These are phyloP conservation scores for Dysidea cf. avara DNA, from an alignment of 37 sponge, comb jelly and placozoan genomes.

Conservation along the genomic window DNA sequence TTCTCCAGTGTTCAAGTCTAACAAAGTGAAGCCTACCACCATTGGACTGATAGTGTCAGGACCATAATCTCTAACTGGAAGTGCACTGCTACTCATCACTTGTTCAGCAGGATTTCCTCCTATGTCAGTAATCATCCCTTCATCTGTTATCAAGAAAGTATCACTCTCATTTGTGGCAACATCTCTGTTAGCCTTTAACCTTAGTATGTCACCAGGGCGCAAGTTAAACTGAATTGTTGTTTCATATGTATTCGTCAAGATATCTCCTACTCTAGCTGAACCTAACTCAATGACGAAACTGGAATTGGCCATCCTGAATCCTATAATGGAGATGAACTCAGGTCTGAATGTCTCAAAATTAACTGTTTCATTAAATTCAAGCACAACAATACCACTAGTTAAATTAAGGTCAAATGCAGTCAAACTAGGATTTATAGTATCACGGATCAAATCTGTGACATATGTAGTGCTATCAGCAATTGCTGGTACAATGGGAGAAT, in stretches of 20 bases:
- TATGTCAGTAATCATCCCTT: conserved; percentile 50
- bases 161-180: conserved; percentile 66
- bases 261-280: not conserved
- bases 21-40: conserved; percentile 36
- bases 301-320: conserved; percentile 15
- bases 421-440: conserved; percentile 63
- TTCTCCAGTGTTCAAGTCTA: conserved; percentile 81
- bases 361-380: conserved; percentile 88
- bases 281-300: conserved; percentile 33
- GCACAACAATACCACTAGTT: conserved; percentile 47
- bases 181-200: conserved; percentile 43
- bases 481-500: conserved; percentile 7
- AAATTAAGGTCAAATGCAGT: conserved; percentile 64
- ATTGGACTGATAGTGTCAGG: conserved; percentile 62
- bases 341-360: conserved; percentile 56
- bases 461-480: not conserved
- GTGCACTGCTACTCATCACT: conserved; percentile 30
- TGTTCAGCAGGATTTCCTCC: conserved; percentile 35
- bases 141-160: conserved; percentile 58
- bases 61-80: conserved; percentile 28
- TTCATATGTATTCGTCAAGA: conserved; percentile 43
- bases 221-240: conserved; percentile 48
- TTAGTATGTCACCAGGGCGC: conserved; percentile 51
- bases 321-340: conserved; percentile 69
- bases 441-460: conserved; percentile 22